These are phyloP conservation scores for Drosophila bifasciata DNA, from an alignment of 1,140 invertebrate genomes.

Conservation along the genomic window DNA sequence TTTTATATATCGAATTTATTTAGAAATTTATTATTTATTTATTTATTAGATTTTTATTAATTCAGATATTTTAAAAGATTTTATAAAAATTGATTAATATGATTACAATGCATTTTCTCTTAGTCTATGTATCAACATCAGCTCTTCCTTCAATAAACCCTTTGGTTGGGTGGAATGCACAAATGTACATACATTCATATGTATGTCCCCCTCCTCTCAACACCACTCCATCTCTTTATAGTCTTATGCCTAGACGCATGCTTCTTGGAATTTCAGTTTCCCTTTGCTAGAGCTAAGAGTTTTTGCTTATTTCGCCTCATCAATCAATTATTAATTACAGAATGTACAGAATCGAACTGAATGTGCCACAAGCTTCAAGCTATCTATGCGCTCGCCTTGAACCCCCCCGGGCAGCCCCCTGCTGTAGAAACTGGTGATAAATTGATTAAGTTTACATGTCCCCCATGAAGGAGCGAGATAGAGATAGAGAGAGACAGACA, in stretches of 20 bases:
- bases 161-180: too few relatives aligned
- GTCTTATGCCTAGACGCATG: slow-evolving; percentile 7
- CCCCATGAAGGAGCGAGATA: slow-evolving; percentile 26
- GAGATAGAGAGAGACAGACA: not conserved
- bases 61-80: too few relatives aligned
- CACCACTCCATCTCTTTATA: not conserved
- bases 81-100: too few relatives aligned
- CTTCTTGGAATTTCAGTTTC: slow-evolving; percentile 8
- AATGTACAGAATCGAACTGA: slow-evolving; percentile 36
- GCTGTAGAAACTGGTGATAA: slow-evolving; percentile 45
- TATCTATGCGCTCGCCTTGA: slow-evolving; percentile 12
- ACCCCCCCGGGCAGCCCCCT: not conserved
- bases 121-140: too few relatives aligned
- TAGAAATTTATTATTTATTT: too few relatives aligned
- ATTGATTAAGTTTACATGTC: slow-evolving; percentile 75
- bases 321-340: slow-evolving; percentile 82
- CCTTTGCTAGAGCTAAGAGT: slow-evolving; percentile 12
- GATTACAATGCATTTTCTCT: too few relatives aligned
- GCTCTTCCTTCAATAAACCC: too few relatives aligned
- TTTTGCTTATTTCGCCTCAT: slow-evolving; percentile 58
- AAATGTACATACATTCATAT: too few relatives aligned
- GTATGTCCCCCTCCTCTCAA: too few relatives aligned
- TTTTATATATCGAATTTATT: too few relatives aligned
- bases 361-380: slow-evolving; percentile 10
- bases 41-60: too few relatives aligned